phyloP scores from a whole-genome alignment of 2,888 invertebrate species.

The Neuroscelio doddi region DNA sequence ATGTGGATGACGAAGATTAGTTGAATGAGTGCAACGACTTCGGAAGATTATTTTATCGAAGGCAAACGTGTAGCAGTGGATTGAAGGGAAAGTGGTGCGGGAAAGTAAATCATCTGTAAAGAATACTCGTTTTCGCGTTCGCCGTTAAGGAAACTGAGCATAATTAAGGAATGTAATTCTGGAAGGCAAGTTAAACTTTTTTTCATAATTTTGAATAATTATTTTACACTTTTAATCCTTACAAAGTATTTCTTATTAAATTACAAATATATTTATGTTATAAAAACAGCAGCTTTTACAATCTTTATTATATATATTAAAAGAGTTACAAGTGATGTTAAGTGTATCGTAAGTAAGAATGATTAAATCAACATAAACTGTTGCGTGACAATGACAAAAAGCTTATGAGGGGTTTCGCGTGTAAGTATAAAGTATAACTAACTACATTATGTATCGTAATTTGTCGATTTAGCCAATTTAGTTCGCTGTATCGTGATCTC shows the following conservation, averaged over 20 bases:
- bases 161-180: slow-evolving; percentile 38
- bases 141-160: background rate
- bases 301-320: no score
- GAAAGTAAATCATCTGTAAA: slow-evolving; percentile 35
- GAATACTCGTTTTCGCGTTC: slow-evolving; percentile 31
- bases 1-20: slow-evolving; percentile 2
- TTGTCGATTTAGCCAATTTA: slow-evolving; percentile 3
- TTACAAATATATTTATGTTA: no score
- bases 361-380: slow-evolving; percentile 5
- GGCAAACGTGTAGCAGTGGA: slow-evolving; percentile 12
- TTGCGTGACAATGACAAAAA: background rate
- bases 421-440: slow-evolving; percentile 1
- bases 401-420: background rate
- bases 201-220: no score
- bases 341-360: slow-evolving; percentile 11
- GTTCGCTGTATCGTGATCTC: background rate
- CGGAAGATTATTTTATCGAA: slow-evolving; percentile 14
- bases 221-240: no score
- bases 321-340: slow-evolving; percentile 6
- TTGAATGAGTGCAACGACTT: slow-evolving; percentile 18
- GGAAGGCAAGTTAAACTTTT: slow-evolving; percentile 31
- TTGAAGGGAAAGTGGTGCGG: slow-evolving; percentile 35
- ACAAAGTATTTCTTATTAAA: no score
- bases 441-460: background rate
- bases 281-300: no score